Evolutionary conservation across 1,140 invertebrate species (phyloP).

Genomic region (Pomacea maculata): DNA sequence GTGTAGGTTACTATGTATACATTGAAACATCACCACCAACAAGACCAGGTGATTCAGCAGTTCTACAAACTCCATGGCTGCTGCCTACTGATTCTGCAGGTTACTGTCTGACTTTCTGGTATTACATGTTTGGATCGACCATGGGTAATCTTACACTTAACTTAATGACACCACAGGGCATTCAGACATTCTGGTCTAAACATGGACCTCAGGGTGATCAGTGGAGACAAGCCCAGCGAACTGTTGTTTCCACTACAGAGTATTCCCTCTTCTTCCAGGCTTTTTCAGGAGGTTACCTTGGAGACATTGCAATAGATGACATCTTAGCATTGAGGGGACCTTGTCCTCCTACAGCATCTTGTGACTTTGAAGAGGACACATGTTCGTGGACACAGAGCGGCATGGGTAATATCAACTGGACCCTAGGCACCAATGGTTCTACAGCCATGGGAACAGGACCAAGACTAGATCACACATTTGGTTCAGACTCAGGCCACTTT

Average conservation of each 20-base stretch:
- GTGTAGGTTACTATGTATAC: constrained; percentile 66
- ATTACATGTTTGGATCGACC: constrained; percentile 77
- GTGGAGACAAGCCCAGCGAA: constrained; percentile 42
- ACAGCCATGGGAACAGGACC: constrained; percentile 76
- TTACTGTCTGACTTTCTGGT: constrained; percentile 66
- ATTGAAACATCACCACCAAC: constrained; percentile 56
- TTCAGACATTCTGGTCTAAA: constrained; percentile 37
- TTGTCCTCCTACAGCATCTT: constrained; percentile 41
- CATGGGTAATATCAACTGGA: constrained; percentile 57
- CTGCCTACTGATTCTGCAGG: constrained; percentile 28
- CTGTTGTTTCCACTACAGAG: constrained; percentile 7
- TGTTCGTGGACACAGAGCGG: constrained; percentile 49
- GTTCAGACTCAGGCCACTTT: constrained; percentile 53
- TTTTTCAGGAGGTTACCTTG: neutral
- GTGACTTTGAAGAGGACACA: constrained; percentile 53
- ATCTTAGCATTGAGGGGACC: constrained; percentile 28
- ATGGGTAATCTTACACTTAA: constrained; percentile 54
- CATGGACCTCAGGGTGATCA: constrained; percentile 54
- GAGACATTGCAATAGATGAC: constrained; percentile 59
- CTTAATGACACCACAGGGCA: neutral
- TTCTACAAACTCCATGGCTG: constrained; percentile 41
- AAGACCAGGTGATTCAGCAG: constrained; percentile 46
- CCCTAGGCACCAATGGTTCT: constrained; percentile 44
- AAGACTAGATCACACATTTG: constrained; percentile 76
- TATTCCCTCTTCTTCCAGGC: constrained; percentile 22